Evolutionary conservation across 1,140 invertebrate genomes (phyloP), one percentile per base, ranked within the genome.

Genomic region (Papilio xuthus): DNA sequence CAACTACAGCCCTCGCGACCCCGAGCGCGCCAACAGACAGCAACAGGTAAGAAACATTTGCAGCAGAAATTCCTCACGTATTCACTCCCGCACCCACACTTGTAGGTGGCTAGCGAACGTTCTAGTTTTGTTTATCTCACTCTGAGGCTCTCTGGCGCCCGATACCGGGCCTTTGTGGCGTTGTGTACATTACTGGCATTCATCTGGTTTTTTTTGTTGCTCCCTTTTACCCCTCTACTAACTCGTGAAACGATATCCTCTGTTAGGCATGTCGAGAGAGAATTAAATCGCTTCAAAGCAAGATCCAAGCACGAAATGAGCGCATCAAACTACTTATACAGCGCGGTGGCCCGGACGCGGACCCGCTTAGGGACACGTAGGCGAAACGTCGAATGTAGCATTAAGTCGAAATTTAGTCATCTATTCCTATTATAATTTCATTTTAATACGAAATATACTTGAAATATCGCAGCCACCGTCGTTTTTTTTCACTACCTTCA

Each of bases 251-350:
- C 87, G 88, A 88, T 92, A 88, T 94, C 89, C 87, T 94, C 91
- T 87, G 92, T 82, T 95, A 98, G 97, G 96, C 96, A 88, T 97
- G 95, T 95, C 96, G 96, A 90, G 97, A 98, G 93, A 96, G 95
- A 94, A 96, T 98, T 83, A 97, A 97, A 93, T 96, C 95, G 84
- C 95, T 98, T 87, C 97, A 98, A 93, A 97, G 96, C 95, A 98
- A 98, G 95, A 97, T 98, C 86, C 96, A 96, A 86, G 96, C 97
- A 92, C 96, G 97, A 83, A 96, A 96, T 90, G 97, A 98, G 94
- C 96, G 97, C 87, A 97, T 98, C 85, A 98, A 98, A 94, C 94
- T 98, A 78, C 94, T 98, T 86, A 95, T 97, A 89, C 97, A 98
- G 94, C 96, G 97, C 88, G 97, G 97, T 91, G 96, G 95, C 83